Percentiles rank a stretch among this genome's conserved stretches.
phyloP scores from a whole-genome alignment of 2,888 invertebrate genomes.

The Amphimallon solstitiale region DNA sequence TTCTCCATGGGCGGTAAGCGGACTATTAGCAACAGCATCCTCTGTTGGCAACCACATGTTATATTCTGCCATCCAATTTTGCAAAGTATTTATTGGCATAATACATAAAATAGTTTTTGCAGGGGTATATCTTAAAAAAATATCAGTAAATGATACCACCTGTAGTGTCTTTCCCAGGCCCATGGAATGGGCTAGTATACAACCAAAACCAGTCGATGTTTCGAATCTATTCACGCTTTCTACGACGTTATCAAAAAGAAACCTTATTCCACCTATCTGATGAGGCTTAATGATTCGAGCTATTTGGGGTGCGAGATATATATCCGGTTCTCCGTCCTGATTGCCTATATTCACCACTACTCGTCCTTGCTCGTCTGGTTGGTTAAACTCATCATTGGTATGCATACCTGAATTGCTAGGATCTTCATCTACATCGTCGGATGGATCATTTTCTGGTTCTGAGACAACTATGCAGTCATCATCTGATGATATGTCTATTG shows the following conservation, averaged over 20 bases:
- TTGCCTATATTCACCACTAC: conserved; percentile 95
- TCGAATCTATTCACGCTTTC: conserved; percentile 91
- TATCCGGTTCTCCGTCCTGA: conserved; percentile 88
- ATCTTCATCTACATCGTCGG: conserved; percentile 85
- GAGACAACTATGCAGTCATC: conserved; percentile 90
- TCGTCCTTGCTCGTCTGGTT: conserved; percentile 90
- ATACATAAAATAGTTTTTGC: conserved; percentile 93
- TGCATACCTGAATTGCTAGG: conserved; percentile 91
- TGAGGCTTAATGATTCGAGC: conserved; percentile 94
- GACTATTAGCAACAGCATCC: conserved; percentile 64
- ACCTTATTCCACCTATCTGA: conserved; percentile 80
- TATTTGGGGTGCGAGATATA: conserved; percentile 92
- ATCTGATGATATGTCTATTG: conserved; percentile 80
- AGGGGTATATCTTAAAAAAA: conserved; percentile 89
- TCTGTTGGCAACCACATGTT: conserved; percentile 95
- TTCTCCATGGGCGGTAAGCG: conserved; percentile 71
- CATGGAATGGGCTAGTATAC: conserved; percentile 99
- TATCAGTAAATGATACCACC: conserved; percentile 95
- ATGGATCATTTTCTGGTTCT: conserved; percentile 82
- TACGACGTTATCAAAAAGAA: conserved; percentile 96
- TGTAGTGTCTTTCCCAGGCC: conserved; percentile 93
- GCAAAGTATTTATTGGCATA: conserved; percentile 98
- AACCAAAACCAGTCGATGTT: conserved; percentile 92
- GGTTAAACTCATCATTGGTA: conserved; percentile 91
- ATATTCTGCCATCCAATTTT: conserved; percentile 98